Conservation (phyloP, 2,113 vertebrate genomes). For the Neodon shergylaensis region DNA sequence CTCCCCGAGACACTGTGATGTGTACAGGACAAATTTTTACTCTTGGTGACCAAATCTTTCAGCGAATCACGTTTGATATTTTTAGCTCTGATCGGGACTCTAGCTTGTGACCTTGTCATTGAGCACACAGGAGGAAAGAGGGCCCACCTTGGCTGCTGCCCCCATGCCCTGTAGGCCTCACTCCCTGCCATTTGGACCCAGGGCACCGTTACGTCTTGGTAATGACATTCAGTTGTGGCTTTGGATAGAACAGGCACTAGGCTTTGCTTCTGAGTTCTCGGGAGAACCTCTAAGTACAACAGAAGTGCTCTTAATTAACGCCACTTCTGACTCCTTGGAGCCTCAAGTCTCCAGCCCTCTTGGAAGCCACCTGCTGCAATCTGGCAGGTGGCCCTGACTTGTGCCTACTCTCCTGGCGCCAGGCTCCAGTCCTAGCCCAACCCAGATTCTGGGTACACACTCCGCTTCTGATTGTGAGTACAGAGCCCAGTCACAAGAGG, state of each 20-base stretch:
- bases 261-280: background rate
- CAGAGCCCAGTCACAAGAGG: background rate
- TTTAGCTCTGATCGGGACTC: background rate
- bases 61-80: background rate
- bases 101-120: background rate
- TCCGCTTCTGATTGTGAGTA: background rate
- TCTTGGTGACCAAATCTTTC: constrained; percentile 21
- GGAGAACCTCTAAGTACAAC: background rate
- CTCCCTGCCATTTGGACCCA: background rate
- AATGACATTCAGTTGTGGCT: background rate
- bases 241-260: background rate
- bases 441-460: background rate
- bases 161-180: background rate
- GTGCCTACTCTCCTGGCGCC: background rate
- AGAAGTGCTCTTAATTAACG: constrained; percentile 41
- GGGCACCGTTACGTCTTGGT: background rate
- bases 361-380: background rate
- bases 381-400: background rate
- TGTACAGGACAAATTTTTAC: background rate
- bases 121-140: background rate
- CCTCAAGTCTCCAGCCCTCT: background rate
- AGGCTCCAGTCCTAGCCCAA: background rate
- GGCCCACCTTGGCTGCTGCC: background rate
- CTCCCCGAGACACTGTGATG: constrained; percentile 55
- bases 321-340: background rate